Conservation (phyloP, 1,140 invertebrate species). For the Bombus balteatus region DNA sequence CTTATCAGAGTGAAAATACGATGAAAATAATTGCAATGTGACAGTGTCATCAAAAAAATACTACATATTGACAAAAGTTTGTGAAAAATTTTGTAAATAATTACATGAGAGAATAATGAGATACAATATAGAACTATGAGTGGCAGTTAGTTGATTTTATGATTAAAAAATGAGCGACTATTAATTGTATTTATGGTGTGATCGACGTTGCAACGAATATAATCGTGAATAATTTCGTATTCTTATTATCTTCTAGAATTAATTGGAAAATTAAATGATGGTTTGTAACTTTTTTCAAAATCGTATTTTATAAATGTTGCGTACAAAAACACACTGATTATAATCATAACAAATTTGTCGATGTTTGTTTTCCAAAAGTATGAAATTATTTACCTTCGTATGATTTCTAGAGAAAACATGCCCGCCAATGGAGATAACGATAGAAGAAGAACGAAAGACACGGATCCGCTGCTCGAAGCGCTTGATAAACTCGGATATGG, state of each 20-base stretch:
- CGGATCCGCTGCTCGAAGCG: conserved; percentile 43
- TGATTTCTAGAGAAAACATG: conserved; percentile 9
- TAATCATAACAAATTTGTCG: not conserved
- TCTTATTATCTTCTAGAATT: not conserved
- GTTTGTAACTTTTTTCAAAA: not conserved
- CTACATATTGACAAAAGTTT: not conserved
- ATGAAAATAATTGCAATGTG: not conserved
- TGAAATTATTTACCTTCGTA: not conserved
- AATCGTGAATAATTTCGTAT: not conserved
- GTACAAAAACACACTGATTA: not conserved
- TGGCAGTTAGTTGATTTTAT: not conserved
- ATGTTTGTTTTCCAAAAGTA: not conserved
- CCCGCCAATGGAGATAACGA: not conserved
- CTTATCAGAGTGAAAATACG: not conserved
- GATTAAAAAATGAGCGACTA: not conserved
- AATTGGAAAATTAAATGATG: not conserved
- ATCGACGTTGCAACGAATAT: not conserved
- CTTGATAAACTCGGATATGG: conserved; percentile 67
- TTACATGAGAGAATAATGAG: not conserved
- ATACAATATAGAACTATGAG: too few relatives aligned
- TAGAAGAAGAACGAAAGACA: not conserved
- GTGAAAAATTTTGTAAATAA: not conserved
- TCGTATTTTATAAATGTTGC: not conserved
- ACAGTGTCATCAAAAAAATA: too few relatives aligned
- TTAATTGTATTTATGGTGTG: not conserved